Evolutionary conservation across 2,113 vertebrate species (phyloP), one percentile per base, ranked within the genome.

Genomic region (Grus americana): DNA sequence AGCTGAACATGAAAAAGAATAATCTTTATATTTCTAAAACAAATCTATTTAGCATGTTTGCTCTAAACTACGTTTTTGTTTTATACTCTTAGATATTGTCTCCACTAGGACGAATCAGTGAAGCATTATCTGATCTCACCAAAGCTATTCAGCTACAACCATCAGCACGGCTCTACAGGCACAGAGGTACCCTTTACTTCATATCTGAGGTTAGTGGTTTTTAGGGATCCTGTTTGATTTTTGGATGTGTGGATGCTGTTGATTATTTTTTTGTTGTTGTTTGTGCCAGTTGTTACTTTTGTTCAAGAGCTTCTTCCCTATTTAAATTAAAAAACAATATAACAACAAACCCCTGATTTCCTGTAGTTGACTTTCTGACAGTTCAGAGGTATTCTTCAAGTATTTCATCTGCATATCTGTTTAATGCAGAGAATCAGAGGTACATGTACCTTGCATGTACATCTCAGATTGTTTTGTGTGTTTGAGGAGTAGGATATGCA

Each of bases 91-190:
- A 99, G 99, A 99, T 99, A 97, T 89, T 99, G 86, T 99, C 99
- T 78, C 99, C 99, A 36, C 95, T 99, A 93, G 99, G 99, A 36
- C 98, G 99, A 46, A 99, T 99, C 92, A 99, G 98, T 30, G 99
- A 99, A 94, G 99, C 99, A 24, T 97, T 99, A 94, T 98, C 97
- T 49, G 99, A 99, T 62, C 98, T 99, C 92, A 99, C 98, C 83
- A 99, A 98, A 98, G 99, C 99, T 93, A 99, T 99, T 95, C 99
- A 99, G 84, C 98, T 99, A 19, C 99, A 99, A 79, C 99, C 99
- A 12, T 99, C 99, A 2, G 99, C 99, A 21, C 98, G 99, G 30
- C 98, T 99, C 38, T 99, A 99, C 97, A 98, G 99, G 74, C 99
- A 99, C 96, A 98, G 99, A 90, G 99, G 99, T 72, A 99, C 99